Conservation (phyloP, 1,140 invertebrate species). For the Euwallacea similis region DNA sequence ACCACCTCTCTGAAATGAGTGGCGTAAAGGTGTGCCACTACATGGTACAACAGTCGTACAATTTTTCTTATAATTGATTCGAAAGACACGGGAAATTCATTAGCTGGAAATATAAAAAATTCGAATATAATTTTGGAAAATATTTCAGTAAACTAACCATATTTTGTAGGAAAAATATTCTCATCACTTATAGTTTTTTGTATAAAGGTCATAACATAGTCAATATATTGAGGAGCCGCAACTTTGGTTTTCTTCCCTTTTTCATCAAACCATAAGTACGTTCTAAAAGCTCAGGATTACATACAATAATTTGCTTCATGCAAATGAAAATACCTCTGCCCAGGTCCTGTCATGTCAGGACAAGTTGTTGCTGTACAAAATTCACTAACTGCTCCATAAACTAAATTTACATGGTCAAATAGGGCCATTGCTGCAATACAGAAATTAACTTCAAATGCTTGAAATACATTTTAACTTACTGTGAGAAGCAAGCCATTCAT, state of each 20-base stretch:
- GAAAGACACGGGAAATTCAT: slow-evolving; percentile 93
- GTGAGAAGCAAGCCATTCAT: slow-evolving; percentile 98
- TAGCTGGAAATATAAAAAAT: slow-evolving; percentile 66
- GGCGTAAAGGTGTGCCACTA: slow-evolving; percentile 96
- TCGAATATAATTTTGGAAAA: background rate
- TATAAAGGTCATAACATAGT: slow-evolving; percentile 98
- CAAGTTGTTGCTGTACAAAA: slow-evolving; percentile 94
- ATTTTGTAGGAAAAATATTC: slow-evolving; percentile 97
- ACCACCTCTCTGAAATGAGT: slow-evolving; percentile 95
- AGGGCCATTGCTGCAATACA: slow-evolving; percentile 85
- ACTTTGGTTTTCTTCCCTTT: slow-evolving; percentile 97
- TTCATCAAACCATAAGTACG: slow-evolving; percentile 98
- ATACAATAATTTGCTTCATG: background rate
- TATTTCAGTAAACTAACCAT: slow-evolving; percentile 68
- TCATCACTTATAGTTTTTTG: slow-evolving; percentile 97
- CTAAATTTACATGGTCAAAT: slow-evolving; percentile 96
- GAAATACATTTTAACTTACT: slow-evolving; percentile 66
- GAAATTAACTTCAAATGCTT: no score
- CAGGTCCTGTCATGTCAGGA: slow-evolving; percentile 93
- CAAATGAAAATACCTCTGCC: slow-evolving; percentile 71
- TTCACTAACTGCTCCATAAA: slow-evolving; percentile 97
- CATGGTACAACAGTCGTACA: slow-evolving; percentile 93
- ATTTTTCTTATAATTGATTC: slow-evolving; percentile 95
- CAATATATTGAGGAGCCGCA: slow-evolving; percentile 96
- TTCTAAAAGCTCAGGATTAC: slow-evolving; percentile 61